These are phyloP conservation scores for Thyatira batis DNA, from an alignment of 2,888 invertebrate genomes.

Conservation along the genomic window DNA sequence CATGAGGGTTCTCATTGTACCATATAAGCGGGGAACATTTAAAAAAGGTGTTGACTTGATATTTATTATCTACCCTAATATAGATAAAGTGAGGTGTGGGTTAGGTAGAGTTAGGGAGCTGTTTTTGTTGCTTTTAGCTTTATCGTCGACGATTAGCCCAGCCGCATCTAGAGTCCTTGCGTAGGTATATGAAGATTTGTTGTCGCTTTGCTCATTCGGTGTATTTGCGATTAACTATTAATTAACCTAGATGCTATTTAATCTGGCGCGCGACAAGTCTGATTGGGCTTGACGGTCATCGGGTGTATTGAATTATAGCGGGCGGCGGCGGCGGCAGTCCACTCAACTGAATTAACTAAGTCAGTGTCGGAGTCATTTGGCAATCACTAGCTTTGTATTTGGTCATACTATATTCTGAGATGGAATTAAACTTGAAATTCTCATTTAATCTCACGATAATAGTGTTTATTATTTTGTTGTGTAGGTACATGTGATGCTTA, in stretches of 20 bases:
- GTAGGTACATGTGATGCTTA: not conserved
- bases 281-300: not conserved
- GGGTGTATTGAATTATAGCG: not conserved
- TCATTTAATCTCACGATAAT: too few species aligned
- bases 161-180: not conserved
- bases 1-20: not conserved
- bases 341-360: not conserved
- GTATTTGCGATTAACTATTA: not conserved
- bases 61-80: not conserved
- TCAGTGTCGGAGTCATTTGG: not conserved
- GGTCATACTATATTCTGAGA: not conserved
- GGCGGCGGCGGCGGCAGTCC: too few species aligned
- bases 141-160: not conserved
- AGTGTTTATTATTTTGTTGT: not conserved
- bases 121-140: too few species aligned
- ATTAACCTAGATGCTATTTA: conserved; percentile 1
- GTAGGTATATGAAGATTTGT: not conserved
- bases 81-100: not conserved
- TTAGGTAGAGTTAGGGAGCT: not conserved
- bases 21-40: not conserved
- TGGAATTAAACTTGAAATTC: not conserved
- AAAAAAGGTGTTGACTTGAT: not conserved
- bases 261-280: conserved; percentile 3
- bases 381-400: not conserved
- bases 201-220: not conserved